Evolutionary conservation across 1,140 invertebrate genomes (phyloP).

Genomic region (Tribolium madens): DNA sequence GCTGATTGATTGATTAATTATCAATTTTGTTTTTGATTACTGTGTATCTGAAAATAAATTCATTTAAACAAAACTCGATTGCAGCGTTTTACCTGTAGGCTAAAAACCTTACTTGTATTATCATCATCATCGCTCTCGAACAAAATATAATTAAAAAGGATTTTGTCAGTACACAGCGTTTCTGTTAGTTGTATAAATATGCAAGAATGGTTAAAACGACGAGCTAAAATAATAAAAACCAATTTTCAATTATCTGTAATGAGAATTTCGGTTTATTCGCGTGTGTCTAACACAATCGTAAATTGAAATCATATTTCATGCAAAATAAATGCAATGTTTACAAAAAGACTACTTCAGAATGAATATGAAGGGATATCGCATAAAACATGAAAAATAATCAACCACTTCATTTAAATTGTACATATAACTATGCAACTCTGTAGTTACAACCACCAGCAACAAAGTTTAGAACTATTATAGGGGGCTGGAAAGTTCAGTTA

Average conservation of each 20-base stretch:
- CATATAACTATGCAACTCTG: neutral
- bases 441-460: neutral
- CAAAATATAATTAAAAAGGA: conserved; percentile 15
- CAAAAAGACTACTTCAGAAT: neutral
- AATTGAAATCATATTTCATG: conserved; percentile 21
- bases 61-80: neutral
- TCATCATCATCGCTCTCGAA: neutral
- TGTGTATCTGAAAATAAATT: neutral
- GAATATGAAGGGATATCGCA: neutral
- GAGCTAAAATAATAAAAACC: conserved; percentile 2
- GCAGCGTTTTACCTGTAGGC: neutral
- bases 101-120: neutral
- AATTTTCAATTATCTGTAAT: conserved; percentile 14
- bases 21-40: neutral
- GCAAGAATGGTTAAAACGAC: conserved; percentile 9
- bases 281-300: conserved; percentile 7
- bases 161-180: neutral
- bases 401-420: neutral
- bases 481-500: neutral
- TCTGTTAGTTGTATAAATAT: conserved; percentile 26
- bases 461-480: neutral
- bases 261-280: conserved; percentile 20
- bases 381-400: neutral
- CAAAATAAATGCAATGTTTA: neutral
- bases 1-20: conserved; percentile 18